These are phyloP conservation scores for Polypterus senegalus DNA, from an alignment of 2,113 vertebrate genomes.

Conservation along the genomic window DNA sequence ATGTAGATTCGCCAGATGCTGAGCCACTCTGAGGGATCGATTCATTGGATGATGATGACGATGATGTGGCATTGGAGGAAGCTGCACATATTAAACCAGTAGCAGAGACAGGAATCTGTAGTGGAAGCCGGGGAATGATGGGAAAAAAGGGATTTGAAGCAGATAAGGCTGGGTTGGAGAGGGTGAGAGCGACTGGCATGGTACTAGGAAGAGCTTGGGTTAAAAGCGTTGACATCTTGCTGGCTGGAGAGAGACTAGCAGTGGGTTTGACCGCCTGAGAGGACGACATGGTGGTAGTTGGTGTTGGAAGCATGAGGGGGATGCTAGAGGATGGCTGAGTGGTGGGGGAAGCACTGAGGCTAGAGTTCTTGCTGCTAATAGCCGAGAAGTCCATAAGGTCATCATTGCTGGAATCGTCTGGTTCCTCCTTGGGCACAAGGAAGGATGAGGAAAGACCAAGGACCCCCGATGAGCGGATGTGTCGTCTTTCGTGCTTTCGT, in stretches of 20 bases:
- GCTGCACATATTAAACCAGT: conserved; percentile 57
- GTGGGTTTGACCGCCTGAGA: conserved; percentile 56
- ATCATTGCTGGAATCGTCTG: conserved; percentile 92
- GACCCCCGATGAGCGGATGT: conserved; percentile 76
- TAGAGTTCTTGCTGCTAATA: conserved; percentile 97
- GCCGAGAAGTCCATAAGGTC: conserved; percentile 94
- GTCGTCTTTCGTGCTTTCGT: conserved; percentile 90
- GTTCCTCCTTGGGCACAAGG: conserved; percentile 80
- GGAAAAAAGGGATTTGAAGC: conserved; percentile 71
- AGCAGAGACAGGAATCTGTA: conserved; percentile 62
- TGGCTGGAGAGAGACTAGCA: conserved; percentile 45
- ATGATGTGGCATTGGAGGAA: conserved; percentile 47
- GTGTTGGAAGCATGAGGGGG: conserved; percentile 56
- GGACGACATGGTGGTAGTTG: conserved; percentile 49
- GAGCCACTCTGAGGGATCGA: conserved; percentile 58
- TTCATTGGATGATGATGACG: conserved; percentile 46
- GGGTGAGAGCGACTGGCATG: conserved; percentile 72
- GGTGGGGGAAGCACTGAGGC: conserved; percentile 95
- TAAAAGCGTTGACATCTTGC: conserved; percentile 77
- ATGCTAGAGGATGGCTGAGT: conserved; percentile 76
- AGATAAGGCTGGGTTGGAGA: conserved; percentile 66
- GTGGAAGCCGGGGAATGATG: conserved; percentile 67
- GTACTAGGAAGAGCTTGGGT: conserved; percentile 80
- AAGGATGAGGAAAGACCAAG: conserved; percentile 72
- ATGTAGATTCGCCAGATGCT: conserved; percentile 45